Evolutionary conservation across 2,113 vertebrate species (phyloP).

Genomic region (Semicossyphus pulcher): DNA sequence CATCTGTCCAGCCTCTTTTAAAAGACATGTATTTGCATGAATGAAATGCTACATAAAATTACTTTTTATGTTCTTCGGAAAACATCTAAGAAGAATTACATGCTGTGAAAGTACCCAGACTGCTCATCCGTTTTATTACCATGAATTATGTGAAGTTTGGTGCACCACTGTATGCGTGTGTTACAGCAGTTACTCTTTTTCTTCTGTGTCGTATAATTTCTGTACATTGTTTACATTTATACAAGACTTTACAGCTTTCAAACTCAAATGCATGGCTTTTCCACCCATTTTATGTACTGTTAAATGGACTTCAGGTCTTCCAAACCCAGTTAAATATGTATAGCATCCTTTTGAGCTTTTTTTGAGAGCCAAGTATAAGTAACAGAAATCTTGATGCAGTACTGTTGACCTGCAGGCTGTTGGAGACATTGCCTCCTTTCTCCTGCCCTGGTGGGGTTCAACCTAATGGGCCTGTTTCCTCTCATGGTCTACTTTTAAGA

Average conservation of each 20-base stretch:
- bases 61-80: constrained; percentile 35
- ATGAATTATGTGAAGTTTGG: constrained; percentile 17
- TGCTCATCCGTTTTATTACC: constrained; percentile 23
- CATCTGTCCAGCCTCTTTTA: constrained; percentile 25
- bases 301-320: constrained; percentile 8
- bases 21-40: constrained; percentile 10
- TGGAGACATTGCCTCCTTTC: constrained; percentile 54
- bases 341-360: constrained; percentile 1
- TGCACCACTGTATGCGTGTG: background rate
- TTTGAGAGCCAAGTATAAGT: too few relatives aligned
- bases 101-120: background rate
- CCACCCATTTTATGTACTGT: background rate
- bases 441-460: constrained; percentile 32
- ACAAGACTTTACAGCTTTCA: constrained; percentile 1
- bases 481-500: constrained; percentile 58
- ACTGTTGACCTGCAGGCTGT: constrained; percentile 40
- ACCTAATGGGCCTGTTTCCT: constrained; percentile 61
- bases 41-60: constrained; percentile 20
- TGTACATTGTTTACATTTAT: background rate
- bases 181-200: constrained; percentile 13
- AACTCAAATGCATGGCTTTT: background rate
- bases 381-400: constrained; percentile 6
- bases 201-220: background rate
- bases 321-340: constrained; percentile 2
- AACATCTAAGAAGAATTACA: constrained; percentile 19